Percentiles rank a stretch among this genome's conserved stretches.
phyloP scores from a whole-genome alignment of 2,113 vertebrate species.

The Tychaedon coryphoeus region DNA sequence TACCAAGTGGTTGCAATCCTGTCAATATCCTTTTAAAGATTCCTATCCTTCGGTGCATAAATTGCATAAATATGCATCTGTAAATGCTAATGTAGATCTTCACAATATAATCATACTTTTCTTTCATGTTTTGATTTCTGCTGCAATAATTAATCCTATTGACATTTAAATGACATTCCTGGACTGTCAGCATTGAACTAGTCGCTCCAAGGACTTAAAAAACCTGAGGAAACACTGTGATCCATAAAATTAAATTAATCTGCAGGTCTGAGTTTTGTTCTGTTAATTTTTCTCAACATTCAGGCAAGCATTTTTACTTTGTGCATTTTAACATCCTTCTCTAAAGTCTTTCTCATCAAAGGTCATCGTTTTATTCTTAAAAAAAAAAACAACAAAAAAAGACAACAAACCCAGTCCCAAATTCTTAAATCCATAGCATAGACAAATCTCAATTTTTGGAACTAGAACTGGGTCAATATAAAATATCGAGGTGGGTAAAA shows the following conservation, averaged over 20 bases:
- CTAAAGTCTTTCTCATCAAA: neutral
- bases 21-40: neutral
- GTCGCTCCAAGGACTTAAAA: neutral
- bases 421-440: neutral
- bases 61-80: neutral
- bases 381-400: neutral
- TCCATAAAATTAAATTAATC: neutral
- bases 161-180: neutral
- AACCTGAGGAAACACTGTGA: neutral
- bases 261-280: neutral
- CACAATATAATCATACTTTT: neutral
- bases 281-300: neutral
- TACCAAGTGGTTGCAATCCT: neutral
- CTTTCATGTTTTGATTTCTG: slow-evolving; percentile 16
- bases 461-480: neutral
- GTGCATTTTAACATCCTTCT: neutral
- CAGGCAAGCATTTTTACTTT: neutral
- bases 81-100: neutral
- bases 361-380: neutral
- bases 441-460: neutral
- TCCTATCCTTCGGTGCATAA: neutral
- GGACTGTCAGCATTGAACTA: neutral
- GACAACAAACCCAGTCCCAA: neutral
- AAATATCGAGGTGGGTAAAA: neutral
- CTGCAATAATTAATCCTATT: neutral